These are phyloP conservation scores for Drosophila sproati DNA, from an alignment of 1,140 invertebrate genomes.

Conservation along the genomic window DNA sequence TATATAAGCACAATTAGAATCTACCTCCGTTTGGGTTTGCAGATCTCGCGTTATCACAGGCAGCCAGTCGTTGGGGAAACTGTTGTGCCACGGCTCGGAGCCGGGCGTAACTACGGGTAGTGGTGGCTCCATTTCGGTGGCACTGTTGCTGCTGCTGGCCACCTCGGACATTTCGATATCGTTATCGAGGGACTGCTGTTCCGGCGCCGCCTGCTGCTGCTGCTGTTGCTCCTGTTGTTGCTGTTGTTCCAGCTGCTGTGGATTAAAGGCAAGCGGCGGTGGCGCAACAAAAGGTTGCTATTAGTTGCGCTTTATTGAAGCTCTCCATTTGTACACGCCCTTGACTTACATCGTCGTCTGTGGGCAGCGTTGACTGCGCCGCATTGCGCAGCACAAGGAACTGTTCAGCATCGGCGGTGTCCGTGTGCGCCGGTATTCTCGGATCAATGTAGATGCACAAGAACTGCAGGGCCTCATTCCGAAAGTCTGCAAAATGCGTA, in stretches of 20 bases:
- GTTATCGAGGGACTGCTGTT: conserved; percentile 42
- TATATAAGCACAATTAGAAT: neutral
- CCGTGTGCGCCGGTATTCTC: conserved; percentile 49
- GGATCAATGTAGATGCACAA: conserved; percentile 66
- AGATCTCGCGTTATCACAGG: conserved; percentile 91
- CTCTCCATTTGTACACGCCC: neutral
- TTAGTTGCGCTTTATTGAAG: conserved; percentile 26
- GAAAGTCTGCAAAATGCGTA: conserved; percentile 55
- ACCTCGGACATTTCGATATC: conserved; percentile 76
- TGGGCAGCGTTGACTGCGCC: conserved; percentile 2
- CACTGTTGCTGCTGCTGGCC: conserved; percentile 31
- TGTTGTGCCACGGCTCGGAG: conserved; percentile 86
- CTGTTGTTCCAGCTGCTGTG: conserved; percentile 24
- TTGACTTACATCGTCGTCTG: conserved; percentile 50
- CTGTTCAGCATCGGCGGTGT: conserved; percentile 68
- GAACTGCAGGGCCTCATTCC: conserved; percentile 70
- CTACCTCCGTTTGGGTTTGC: conserved; percentile 87
- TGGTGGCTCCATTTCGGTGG: conserved; percentile 47
- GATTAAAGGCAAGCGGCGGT: conserved; percentile 40
- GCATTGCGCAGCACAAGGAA: conserved; percentile 69
- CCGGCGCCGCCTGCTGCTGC: conserved; percentile 28
- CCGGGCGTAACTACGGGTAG: conserved; percentile 86
- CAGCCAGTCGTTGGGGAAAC: conserved; percentile 89
- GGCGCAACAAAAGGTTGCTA: conserved; percentile 56
- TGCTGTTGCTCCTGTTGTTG: conserved; percentile 19